A percentile compares a stretch with the other conserved stretches of the same genome.
Conservation (phyloP, 2,888 invertebrate species). For the Eremobia ochroleuca region DNA sequence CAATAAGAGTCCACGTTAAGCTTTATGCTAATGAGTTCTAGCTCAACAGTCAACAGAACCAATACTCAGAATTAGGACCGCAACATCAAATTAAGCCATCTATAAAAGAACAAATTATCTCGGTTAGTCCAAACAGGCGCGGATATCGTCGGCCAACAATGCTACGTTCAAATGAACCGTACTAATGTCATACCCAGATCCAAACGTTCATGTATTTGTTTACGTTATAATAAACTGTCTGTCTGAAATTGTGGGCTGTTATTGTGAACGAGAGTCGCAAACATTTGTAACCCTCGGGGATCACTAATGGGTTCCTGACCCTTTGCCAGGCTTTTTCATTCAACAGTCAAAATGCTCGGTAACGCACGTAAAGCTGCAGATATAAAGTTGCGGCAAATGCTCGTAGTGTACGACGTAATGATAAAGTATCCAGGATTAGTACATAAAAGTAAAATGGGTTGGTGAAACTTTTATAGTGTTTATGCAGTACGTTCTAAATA, state of each 20-base stretch:
- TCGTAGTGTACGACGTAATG: constrained; percentile 23
- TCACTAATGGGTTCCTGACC: constrained; percentile 61
- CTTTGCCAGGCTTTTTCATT: constrained; percentile 59
- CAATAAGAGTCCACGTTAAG: not conserved
- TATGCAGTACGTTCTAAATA: constrained; percentile 12
- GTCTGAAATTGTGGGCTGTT: constrained; percentile 37
- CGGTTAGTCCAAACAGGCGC: constrained; percentile 13
- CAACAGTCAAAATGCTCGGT: constrained; percentile 47
- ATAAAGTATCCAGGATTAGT: constrained; percentile 37
- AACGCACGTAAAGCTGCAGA: constrained; percentile 45
- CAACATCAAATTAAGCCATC: constrained; percentile 34
- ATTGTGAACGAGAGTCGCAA: constrained; percentile 41
- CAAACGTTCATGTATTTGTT: constrained; percentile 46
- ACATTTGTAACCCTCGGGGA: constrained; percentile 55
- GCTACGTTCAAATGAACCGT: constrained; percentile 33
- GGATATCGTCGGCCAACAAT: constrained; percentile 31
- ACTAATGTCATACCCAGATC: constrained; percentile 45
- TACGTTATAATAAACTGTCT: constrained; percentile 51
- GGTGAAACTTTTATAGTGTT: not conserved
- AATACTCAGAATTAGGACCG: not conserved
- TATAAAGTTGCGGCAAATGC: constrained; percentile 51
- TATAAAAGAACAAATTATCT: constrained; percentile 34
- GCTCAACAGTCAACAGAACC: not conserved
- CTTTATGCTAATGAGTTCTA: not conserved
- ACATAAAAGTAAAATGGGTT: constrained; percentile 6